phyloP scores from a whole-genome alignment of 2,113 vertebrate species.

The Pungitius pungitius region DNA sequence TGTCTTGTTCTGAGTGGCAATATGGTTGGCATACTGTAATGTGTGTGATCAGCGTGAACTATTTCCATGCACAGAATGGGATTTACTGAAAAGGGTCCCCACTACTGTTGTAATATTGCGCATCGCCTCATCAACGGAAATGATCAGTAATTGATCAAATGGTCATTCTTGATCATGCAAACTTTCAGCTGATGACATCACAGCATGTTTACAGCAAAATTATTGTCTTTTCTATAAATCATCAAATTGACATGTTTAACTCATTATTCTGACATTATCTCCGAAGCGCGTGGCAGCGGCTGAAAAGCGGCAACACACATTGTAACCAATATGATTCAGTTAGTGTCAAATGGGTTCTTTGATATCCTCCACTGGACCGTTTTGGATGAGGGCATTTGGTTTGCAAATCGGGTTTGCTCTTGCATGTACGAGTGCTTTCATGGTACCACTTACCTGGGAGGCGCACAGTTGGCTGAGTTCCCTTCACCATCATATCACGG shows the following conservation, averaged over 20 bases:
- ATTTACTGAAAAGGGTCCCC: constrained; percentile 1
- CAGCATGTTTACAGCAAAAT: not conserved
- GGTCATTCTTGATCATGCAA: not conserved
- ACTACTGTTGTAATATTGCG: not conserved
- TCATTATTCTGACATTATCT: constrained; percentile 10
- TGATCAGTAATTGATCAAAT: not conserved
- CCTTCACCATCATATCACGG: constrained; percentile 17
- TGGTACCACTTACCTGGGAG: constrained; percentile 44
- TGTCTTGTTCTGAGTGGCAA: constrained; percentile 57
- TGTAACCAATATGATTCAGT: constrained; percentile 21
- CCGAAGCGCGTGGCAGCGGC: constrained; percentile 5
- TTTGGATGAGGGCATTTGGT: constrained; percentile 53
- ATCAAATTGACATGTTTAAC: not conserved
- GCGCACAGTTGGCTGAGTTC: constrained; percentile 29
- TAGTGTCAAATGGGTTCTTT: constrained; percentile 40
- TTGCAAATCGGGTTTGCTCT: constrained; percentile 66
- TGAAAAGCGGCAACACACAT: not conserved
- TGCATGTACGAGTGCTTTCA: constrained; percentile 63
- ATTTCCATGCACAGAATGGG: constrained; percentile 16
- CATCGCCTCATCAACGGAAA: not conserved
- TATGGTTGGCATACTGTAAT: constrained; percentile 49
- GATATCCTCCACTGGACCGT: constrained; percentile 36
- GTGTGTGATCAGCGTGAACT: constrained; percentile 43
- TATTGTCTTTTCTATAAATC: not conserved
- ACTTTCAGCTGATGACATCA: not conserved